Base-by-base conservation (phyloP, 2,113 vertebrate species). In the Sprattus sprattus region DNA sequence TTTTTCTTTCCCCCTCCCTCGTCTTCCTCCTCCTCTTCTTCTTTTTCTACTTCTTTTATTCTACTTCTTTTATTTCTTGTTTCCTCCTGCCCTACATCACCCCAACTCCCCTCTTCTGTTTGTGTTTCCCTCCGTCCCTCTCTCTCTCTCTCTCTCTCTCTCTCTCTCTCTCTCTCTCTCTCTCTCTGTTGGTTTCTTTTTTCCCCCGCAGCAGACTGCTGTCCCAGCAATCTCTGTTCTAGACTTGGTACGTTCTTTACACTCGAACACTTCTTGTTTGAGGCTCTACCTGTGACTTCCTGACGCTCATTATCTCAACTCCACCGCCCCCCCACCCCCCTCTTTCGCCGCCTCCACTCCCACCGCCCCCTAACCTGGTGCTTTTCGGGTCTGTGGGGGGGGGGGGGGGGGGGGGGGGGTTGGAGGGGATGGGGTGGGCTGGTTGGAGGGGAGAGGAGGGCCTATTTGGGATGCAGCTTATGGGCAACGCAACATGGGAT, bases 141-240 rank as follows among this genome's bases (percentile, higher is more conserved):
- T n/a, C n/a, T n/a, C 81, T 87, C 83, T 84, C 82, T 81, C 67
- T 84, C 83, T 84, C 86, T 80, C 86, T 28, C 82, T 89, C 89
- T 90, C 85, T 90, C 89, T 85, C 88, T 87, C 84, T 90, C 46
- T 90, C 10, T 88, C 10, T 88, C 94, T 93, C 84, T 85, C 78
- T 91, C 86, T 90, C 49, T 88, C 87, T 83, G 83, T 60, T 87
- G 91, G 4, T 94, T 94, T 90, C 89, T 93, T 93, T 90, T 78
- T 90, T 90, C 91, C 92, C 94, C 95, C 96, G 97, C 98, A 98
- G 97, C 98, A 99, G 98, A 99, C 97, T 97, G 97, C 98, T 99
- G 92, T 99, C 96, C 98, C 98, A 97, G 97, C 98, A 97, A 99
- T 99, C 96, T 99, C 98, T 97, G 98, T 99, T 96, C 97, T 99